Base-by-base conservation (phyloP, 2,888 invertebrate species). In the Scaptomyza tumidula region DNA sequence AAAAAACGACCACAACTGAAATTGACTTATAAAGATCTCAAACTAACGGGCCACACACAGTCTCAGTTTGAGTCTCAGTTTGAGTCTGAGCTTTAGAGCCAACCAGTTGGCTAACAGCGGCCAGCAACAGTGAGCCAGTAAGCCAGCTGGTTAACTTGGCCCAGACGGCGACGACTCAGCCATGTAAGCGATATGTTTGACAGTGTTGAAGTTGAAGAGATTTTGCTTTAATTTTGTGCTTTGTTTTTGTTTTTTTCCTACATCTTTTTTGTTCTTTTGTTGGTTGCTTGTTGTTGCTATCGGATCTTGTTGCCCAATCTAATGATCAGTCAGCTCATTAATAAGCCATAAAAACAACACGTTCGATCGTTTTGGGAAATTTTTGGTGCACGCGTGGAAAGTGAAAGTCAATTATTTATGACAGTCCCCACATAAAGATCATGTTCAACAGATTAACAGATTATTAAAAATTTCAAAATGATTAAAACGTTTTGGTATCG, bases 1-100 rank as follows among this genome's bases (percentile, higher is more conserved):
- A 33, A 50, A 37, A 49, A 57, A 57, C 52, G 29, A 24, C 27
- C 14, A 44, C 41, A 65, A 52, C 59, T 57, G 56, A 82, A 80
- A 80, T 81, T 81, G 78, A 72, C 85, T 83, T 87, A 89, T 89
- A 83, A 89, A 88, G 89, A 88, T 86, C 83, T 88, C 88, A 88
- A 89, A 67, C 71, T 78, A 80, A 77, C 81, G 83, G 88, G 88
- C 88, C 89, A 89, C 88, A 88, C 89, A 80, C 89, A 86, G 60
- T 57, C 14, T n/a, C 56, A 14, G 19, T 16, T n/a, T 6, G 31
- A 86, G 60, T 57, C 14, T n/a, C 56, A 14, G 19, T 16, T n/a
- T 6, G 31, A 49, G 33, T 49, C 19, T 9, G 33, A n/a, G 10
- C 39, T 14, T 35, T 3, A 41, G 48, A 37, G 48, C n/a, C 79